Evolutionary conservation across 2,888 invertebrate genomes (phyloP).

Genomic region (Drosophila koepferae): DNA sequence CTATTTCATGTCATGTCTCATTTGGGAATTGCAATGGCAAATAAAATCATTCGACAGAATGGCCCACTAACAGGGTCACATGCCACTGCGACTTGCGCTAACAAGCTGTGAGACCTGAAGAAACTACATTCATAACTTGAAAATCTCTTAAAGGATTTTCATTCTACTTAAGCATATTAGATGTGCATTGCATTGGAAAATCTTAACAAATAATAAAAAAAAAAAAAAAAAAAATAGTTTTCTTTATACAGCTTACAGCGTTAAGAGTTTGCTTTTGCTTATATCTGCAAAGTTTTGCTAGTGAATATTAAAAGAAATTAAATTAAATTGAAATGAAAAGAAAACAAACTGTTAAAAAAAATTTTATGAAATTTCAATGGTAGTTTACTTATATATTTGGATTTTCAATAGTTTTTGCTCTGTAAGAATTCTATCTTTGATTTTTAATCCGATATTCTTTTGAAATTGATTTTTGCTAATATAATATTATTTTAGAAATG

Average conservation of each 20-base stretch:
- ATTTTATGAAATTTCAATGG: not conserved
- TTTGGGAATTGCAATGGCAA: conserved; percentile 53
- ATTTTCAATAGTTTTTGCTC: not conserved
- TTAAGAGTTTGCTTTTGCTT: too few species aligned
- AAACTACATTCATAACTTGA: conserved; percentile 9
- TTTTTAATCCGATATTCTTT: not conserved
- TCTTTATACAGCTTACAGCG: not conserved
- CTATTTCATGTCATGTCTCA: conserved; percentile 9
- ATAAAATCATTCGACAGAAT: conserved; percentile 35
- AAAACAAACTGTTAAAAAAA: not conserved
- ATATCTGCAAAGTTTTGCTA: not conserved
- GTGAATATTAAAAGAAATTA: not conserved
- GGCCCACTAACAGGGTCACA: conserved; percentile 15
- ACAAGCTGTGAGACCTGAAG: not conserved
- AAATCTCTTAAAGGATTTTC: conserved; percentile 9
- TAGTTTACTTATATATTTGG: not conserved
- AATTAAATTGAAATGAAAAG: not conserved
- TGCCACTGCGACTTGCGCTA: conserved; percentile 1
- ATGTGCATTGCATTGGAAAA: not conserved
- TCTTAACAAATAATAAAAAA: not conserved
- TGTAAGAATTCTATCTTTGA: not conserved
- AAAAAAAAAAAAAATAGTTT: not conserved
- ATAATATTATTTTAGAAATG: too few species aligned
- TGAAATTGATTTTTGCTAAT: too few species aligned
- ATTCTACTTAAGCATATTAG: conserved; percentile 1